Conservation (phyloP, 2,888 invertebrate genomes). For the Argyra leucocephala region DNA sequence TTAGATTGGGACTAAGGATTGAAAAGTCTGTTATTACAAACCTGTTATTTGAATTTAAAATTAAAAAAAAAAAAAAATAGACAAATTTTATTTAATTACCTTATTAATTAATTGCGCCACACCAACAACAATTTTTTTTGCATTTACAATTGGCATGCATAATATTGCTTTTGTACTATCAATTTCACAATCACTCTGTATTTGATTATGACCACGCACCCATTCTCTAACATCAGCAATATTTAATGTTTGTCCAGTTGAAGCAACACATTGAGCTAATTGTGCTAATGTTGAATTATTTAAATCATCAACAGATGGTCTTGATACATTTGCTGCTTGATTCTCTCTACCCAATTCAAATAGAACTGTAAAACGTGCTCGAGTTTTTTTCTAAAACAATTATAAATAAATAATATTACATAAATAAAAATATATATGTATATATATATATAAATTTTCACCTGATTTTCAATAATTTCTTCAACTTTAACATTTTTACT, state of each 20-base stretch:
- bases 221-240: constrained; percentile 78
- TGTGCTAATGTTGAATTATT: constrained; percentile 65
- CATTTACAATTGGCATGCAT: constrained; percentile 88
- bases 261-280: constrained; percentile 80
- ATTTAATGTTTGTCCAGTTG: constrained; percentile 78
- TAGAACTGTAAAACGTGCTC: constrained; percentile 68
- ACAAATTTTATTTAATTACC: constrained; percentile 42
- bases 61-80: background rate
- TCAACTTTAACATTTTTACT: constrained; percentile 58
- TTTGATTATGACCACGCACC: constrained; percentile 58
- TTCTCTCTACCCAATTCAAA: constrained; percentile 71
- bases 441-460: constrained; percentile 28
- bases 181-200: constrained; percentile 50
- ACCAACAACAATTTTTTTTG: constrained; percentile 77
- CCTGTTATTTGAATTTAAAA: too few species aligned
- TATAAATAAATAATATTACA: constrained; percentile 10
- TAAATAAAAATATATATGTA: background rate
- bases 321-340: constrained; percentile 53
- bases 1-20: too few species aligned
- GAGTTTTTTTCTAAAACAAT: constrained; percentile 40
- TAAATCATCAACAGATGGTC: constrained; percentile 54
- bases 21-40: too few species aligned
- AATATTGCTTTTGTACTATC: constrained; percentile 69
- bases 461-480: constrained; percentile 53
- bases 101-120: constrained; percentile 90